Conservation (phyloP, 2,888 invertebrate species). For the Tenthredo mesomela region DNA sequence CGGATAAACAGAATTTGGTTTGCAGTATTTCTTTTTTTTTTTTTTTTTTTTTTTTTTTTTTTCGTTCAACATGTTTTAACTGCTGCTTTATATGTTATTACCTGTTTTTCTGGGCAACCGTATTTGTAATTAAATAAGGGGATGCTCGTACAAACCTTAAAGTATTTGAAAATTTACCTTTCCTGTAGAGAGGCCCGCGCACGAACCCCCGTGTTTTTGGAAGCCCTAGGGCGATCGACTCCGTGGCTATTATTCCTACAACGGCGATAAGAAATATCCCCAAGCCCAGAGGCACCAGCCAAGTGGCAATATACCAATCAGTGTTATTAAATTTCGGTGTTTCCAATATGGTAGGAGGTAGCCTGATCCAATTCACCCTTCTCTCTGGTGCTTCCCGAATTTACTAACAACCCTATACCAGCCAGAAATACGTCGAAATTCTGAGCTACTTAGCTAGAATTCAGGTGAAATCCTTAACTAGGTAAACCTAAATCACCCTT, state of each 20-base stretch:
- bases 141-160: not conserved
- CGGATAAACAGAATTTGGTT: not conserved
- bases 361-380: slow-evolving; percentile 56
- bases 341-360: slow-evolving; percentile 61
- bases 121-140: not conserved
- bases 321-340: slow-evolving; percentile 64
- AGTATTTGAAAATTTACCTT: not conserved
- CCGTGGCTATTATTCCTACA: slow-evolving; percentile 24
- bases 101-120: not conserved
- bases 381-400: not conserved
- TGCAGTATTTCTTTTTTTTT: not conserved
- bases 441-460: slow-evolving; percentile 37
- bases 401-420: not conserved
- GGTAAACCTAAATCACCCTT: slow-evolving; percentile 57
- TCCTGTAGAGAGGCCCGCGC: not conserved
- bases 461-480: slow-evolving; percentile 62
- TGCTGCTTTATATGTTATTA: not conserved
- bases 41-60: not conserved
- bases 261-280: slow-evolving; percentile 42
- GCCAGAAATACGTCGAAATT: slow-evolving; percentile 19
- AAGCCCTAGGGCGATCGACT: not conserved
- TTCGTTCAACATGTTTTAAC: not conserved
- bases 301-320: slow-evolving; percentile 64
- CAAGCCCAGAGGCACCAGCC: slow-evolving; percentile 51
- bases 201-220: not conserved